Percentiles rank a stretch among this genome's conserved stretches.
These are phyloP conservation scores for Chrysaora quinquecirrha DNA, from an alignment of 30 jellyfish, hydroid and myxozoan genomes.

Conservation along the genomic window DNA sequence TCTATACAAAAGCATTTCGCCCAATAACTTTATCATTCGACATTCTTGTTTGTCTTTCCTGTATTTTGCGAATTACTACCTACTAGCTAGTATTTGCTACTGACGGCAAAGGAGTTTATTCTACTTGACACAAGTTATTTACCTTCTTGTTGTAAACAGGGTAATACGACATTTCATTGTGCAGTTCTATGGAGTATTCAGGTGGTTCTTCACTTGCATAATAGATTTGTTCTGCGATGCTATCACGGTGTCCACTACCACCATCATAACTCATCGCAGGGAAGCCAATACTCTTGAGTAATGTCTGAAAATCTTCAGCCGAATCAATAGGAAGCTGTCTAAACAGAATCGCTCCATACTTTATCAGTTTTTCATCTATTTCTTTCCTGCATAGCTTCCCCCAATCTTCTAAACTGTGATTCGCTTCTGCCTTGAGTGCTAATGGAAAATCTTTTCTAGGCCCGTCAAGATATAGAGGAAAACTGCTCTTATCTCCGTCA, in stretches of 20 bases:
- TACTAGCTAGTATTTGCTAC: not conserved
- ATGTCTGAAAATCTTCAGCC: slow-evolving; percentile 54
- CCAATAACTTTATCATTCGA: no score
- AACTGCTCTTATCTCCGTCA: slow-evolving; percentile 45
- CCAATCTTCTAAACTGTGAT: slow-evolving; percentile 40
- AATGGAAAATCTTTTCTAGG: slow-evolving; percentile 56
- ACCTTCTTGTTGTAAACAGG: slow-evolving; percentile 76
- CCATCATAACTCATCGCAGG: slow-evolving; percentile 71
- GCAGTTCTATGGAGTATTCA: slow-evolving; percentile 79
- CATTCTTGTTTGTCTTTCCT: not conserved
- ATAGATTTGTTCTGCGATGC: slow-evolving; percentile 46
- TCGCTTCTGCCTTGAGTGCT: slow-evolving; percentile 47
- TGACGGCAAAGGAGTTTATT: not conserved
- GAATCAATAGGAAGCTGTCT: slow-evolving; percentile 65
- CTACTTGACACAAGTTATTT: not conserved
- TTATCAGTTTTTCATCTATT: slow-evolving; percentile 41
- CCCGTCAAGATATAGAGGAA: slow-evolving; percentile 55
- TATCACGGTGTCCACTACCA: slow-evolving; percentile 77
- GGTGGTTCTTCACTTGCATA: slow-evolving; percentile 92
- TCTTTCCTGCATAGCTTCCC: slow-evolving; percentile 58
- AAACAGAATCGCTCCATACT: slow-evolving; percentile 70
- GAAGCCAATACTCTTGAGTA: slow-evolving; percentile 35
- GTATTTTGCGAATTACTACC: not conserved
- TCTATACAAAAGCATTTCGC: no score
- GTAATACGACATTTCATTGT: slow-evolving; percentile 84